A percentile compares a stretch with the other conserved stretches of the same genome.
phyloP scores from a whole-genome alignment of 2,888 invertebrate genomes.

The Protophormia terraenovae region DNA sequence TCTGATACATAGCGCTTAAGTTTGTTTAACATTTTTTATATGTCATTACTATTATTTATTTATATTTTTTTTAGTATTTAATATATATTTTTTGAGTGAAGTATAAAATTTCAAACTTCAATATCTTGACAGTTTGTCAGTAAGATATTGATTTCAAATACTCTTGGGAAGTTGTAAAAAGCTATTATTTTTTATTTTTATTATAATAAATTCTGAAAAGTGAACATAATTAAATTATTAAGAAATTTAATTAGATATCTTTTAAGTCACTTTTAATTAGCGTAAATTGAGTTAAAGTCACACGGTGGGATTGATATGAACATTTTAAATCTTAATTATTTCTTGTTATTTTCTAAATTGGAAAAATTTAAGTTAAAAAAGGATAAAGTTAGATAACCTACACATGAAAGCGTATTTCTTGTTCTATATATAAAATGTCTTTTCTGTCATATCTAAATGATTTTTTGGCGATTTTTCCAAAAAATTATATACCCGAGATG shows the following conservation, averaged over 20 bases:
- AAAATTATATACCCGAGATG: no score
- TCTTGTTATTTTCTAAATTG: no score
- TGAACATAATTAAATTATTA: neutral
- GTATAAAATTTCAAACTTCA: constrained; percentile 5
- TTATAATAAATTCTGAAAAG: neutral
- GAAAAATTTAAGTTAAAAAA: no score
- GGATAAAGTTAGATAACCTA: no score
- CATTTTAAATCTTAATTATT: no score
- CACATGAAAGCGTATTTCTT: no score
- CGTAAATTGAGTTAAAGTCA: neutral
- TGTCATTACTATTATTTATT: constrained; percentile 34
- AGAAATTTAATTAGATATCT: neutral
- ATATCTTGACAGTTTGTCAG: constrained; percentile 21
- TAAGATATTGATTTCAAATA: constrained; percentile 10
- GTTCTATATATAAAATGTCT: no score
- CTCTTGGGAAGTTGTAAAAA: neutral
- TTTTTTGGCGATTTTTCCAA: no score
- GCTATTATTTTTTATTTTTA: neutral
- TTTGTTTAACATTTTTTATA: constrained; percentile 5
- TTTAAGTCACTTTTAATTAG: neutral
- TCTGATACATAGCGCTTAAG: neutral
- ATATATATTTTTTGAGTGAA: neutral
- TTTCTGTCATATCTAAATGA: no score
- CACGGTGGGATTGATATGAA: no score
- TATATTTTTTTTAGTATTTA: neutral